Evolutionary conservation across 2,113 vertebrate genomes (phyloP).

Genomic region (Anhinga anhinga): DNA sequence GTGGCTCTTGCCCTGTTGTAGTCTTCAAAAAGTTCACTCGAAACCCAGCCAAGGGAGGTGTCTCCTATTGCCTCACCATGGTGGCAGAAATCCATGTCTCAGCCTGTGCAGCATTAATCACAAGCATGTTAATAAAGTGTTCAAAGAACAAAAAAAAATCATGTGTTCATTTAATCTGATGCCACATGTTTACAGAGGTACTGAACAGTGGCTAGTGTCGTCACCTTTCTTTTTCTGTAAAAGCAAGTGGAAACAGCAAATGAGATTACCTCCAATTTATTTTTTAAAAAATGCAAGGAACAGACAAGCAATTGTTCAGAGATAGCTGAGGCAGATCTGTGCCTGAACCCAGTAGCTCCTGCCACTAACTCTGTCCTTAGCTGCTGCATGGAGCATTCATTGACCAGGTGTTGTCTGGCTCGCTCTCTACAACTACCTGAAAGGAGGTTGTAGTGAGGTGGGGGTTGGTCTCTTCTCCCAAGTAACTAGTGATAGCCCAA

Average conservation of each 20-base stretch:
- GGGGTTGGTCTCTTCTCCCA: no score
- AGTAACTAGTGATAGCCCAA: no score
- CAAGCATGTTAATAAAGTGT: neutral
- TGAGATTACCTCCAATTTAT: neutral
- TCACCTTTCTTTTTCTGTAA: neutral
- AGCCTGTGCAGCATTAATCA: neutral
- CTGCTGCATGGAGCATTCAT: neutral
- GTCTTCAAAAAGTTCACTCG: neutral
- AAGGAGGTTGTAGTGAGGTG: no score
- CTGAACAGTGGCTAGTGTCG: fast-evolving
- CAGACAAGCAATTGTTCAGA: neutral
- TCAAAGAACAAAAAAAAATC: neutral
- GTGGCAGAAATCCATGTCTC: neutral
- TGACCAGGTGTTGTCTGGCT: no score
- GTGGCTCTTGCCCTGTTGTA: neutral
- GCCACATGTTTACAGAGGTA: neutral
- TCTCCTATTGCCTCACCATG: neutral
- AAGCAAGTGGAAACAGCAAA: neutral
- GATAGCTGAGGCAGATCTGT: neutral
- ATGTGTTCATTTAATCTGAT: neutral
- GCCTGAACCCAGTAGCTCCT: neutral
- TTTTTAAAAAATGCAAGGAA: neutral
- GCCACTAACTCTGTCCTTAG: neutral
- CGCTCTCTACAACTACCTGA: no score
- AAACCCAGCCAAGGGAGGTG: neutral